Base-by-base conservation (phyloP, 2,113 vertebrate genomes). In the Leucosticte australis region DNA sequence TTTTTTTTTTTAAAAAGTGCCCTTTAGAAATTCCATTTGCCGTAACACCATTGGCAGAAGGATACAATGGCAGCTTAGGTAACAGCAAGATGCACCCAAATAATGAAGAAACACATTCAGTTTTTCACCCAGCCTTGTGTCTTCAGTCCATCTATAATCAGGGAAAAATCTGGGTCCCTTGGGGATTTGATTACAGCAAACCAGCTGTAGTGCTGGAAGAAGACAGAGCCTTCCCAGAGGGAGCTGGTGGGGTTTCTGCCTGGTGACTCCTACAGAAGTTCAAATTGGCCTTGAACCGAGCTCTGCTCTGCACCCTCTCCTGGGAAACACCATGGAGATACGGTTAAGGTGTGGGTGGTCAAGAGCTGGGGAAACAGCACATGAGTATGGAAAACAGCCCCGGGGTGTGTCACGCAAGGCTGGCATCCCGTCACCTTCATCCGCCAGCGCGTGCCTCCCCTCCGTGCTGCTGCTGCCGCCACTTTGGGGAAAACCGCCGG, bases 401-500 rank as follows among this genome's bases (percentile, higher is more conserved):
- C 0, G 5, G 8, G 24, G 30, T 18, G 19, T 8, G n/a, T n/a
- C n/a, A n/a, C n/a, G n/a, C n/a, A n/a, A n/a, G n/a, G n/a, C n/a
- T n/a, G 60, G 9, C 60, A 35, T 6, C 14, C 77, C 7, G 3
- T 13, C 20, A 9, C 46, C 33, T 59, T 20, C 39, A 7, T 2
- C 15, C 0, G 0, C 8, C 14, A 39, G 22, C 1, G 23, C 4
- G 22, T 4, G 10, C 42, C 46, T 77, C 31, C 8, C 1, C 5
- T n/a, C 42, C 1, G 1, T 1, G 6, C 41, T 46, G 27, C 59
- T 35, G 39, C 76, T 20, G 15, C 63, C 4, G 1, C 50, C 35
- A 6, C 52, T 71, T 13, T 4, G 15, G n/a, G 21, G 26, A 20
- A 52, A 37, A 56, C 4, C 0, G 0, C 13, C 2, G 0, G 9